Conservation (phyloP, 2,113 vertebrate species). For the Perognathus longimembris region DNA sequence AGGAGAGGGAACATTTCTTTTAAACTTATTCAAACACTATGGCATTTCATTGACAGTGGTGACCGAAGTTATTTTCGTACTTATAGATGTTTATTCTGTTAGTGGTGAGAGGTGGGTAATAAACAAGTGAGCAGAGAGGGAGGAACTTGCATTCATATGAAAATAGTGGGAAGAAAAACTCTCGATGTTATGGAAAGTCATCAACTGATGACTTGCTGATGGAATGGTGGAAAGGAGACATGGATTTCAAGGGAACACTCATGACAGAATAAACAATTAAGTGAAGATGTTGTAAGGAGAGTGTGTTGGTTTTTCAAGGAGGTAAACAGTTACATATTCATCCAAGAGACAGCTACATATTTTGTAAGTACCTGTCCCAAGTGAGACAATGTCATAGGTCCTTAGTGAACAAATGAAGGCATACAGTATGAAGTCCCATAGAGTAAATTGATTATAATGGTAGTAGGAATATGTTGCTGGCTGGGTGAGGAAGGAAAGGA, state of each 20-base stretch:
- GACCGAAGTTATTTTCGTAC: background rate
- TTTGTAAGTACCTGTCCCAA: background rate
- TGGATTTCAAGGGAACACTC: background rate
- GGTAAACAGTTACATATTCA: background rate
- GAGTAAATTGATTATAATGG: background rate
- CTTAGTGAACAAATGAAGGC: background rate
- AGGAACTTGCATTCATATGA: background rate
- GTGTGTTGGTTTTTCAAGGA: background rate
- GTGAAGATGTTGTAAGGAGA: background rate
- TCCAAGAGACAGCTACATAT: slow-evolving; percentile 8
- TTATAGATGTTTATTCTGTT: background rate
- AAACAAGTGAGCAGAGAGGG: background rate
- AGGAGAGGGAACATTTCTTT: background rate
- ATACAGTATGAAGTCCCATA: background rate
- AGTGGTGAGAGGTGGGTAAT: background rate
- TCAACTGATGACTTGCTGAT: background rate
- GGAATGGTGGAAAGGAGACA: background rate
- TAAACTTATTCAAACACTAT: background rate
- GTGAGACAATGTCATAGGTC: background rate
- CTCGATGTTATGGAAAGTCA: background rate
- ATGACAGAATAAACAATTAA: background rate
- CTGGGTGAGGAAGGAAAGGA: background rate
- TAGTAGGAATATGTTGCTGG: background rate
- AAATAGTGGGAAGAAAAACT: background rate
- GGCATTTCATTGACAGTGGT: background rate